Evolutionary conservation across 2,888 invertebrate species (phyloP).

Genomic region (Brassicogethes aeneus): DNA sequence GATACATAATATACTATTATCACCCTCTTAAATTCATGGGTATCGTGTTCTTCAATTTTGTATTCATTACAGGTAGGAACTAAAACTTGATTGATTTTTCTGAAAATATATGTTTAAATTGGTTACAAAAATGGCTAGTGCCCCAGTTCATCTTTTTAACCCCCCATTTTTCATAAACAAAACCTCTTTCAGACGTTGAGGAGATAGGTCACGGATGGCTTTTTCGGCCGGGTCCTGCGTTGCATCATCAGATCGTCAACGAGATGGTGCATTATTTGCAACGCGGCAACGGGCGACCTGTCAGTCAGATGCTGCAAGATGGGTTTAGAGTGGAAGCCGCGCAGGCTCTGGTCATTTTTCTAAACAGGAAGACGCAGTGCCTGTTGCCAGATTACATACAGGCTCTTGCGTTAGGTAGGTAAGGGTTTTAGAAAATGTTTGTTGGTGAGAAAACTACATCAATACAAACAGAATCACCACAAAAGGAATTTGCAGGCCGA

Average conservation of each 20-base stretch:
- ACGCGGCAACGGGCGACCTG: conserved; percentile 17
- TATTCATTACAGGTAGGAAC: too few species aligned
- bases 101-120: too few species aligned
- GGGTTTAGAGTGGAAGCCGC: conserved; percentile 39
- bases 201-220: conserved; percentile 29
- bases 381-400: conserved; percentile 42
- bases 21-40: too few species aligned
- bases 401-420: conserved; percentile 40
- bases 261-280: conserved; percentile 20
- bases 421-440: neutral
- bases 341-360: conserved; percentile 37
- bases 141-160: too few species aligned
- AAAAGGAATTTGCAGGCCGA: too few species aligned
- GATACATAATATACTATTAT: too few species aligned
- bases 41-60: too few species aligned
- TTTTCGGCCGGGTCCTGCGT: conserved; percentile 28
- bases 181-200: conserved; percentile 29
- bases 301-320: conserved; percentile 27
- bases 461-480: too few species aligned
- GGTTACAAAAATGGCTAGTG: too few species aligned
- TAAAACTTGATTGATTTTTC: too few species aligned
- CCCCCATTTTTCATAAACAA: too few species aligned
- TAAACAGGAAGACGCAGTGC: conserved; percentile 37
- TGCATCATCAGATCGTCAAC: conserved; percentile 21
- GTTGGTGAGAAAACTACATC: too few species aligned